Percentiles rank a stretch among this genome's conserved stretches.
Evolutionary conservation across 2,797 vertebrate species (phyloP).

Genomic region (Sardinella longiceps): DNA sequence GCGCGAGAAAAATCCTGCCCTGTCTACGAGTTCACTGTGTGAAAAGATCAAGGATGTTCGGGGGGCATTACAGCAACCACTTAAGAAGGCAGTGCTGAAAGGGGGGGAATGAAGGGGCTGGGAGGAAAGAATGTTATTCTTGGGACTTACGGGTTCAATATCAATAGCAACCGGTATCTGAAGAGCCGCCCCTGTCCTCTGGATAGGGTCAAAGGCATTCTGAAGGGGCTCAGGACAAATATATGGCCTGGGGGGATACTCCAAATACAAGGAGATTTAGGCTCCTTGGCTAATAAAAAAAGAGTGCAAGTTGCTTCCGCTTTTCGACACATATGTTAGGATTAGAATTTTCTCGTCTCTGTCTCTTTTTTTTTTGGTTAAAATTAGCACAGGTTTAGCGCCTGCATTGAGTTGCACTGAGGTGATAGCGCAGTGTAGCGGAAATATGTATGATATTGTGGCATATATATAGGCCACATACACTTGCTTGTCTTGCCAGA

Average conservation of each 20-base stretch:
- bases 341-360: too few species aligned
- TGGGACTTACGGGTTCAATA: conserved; percentile 59
- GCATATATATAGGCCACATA: too few species aligned
- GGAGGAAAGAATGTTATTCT: conserved; percentile 68
- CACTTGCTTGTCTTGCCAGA: too few species aligned
- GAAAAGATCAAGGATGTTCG: conserved; percentile 78
- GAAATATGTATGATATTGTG: too few species aligned
- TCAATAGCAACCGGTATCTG: conserved; percentile 51
- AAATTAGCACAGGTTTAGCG: neutral
- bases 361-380: too few species aligned
- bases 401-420: too few species aligned
- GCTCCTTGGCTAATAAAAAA: neutral
- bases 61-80: conserved; percentile 59
- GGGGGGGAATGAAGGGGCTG: conserved; percentile 44
- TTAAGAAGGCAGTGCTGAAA: conserved; percentile 47
- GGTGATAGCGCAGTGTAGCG: too few species aligned
- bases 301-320: neutral
- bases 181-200: conserved; percentile 29
- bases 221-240: conserved; percentile 38
- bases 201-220: conserved; percentile 62
- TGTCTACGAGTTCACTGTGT: conserved; percentile 62
- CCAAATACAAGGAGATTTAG: conserved; percentile 1
- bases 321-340: neutral
- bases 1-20: conserved; percentile 70
- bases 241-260: neutral